These are phyloP conservation scores for Leptocoma aspasia DNA, from an alignment of 2,113 vertebrate genomes.

Conservation along the genomic window DNA sequence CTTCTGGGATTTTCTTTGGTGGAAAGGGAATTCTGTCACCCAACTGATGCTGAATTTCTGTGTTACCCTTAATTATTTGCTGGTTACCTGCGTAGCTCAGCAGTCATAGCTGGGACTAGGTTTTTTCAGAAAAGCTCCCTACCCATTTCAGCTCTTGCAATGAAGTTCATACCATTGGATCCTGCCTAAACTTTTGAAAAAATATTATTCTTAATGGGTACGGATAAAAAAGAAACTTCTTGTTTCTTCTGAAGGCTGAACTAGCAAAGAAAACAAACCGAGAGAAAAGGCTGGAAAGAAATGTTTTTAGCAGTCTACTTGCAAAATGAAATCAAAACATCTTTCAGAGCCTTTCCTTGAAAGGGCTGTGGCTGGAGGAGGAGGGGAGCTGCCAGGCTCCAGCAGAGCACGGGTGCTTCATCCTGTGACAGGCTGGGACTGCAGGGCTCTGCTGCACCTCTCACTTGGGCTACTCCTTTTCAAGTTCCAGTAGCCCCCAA, in stretches of 20 bases:
- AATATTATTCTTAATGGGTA: slow-evolving; percentile 15
- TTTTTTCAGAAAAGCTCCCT: not conserved
- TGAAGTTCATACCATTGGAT: not conserved
- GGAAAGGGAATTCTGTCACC: slow-evolving; percentile 26
- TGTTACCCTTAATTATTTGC: not conserved
- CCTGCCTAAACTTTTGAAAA: slow-evolving; percentile 3
- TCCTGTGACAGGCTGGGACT: not conserved
- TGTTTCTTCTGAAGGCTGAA: slow-evolving; percentile 5
- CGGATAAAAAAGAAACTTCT: not conserved
- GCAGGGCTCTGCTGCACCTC: not conserved
- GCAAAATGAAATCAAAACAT: slow-evolving; percentile 31
- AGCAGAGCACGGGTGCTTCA: not conserved
- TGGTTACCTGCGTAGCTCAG: not conserved
- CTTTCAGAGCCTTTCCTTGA: not conserved
- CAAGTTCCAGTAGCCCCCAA: not conserved
- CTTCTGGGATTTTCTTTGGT: slow-evolving; percentile 9
- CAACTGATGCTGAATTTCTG: not conserved
- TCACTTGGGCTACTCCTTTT: not conserved
- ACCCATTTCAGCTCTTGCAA: not conserved
- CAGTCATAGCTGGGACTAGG: not conserved
- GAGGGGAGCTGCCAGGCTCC: not conserved
- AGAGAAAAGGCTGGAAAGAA: slow-evolving; percentile 12
- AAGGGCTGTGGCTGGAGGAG: not conserved
- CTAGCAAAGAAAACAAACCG: slow-evolving; percentile 37
- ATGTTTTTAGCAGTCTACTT: slow-evolving; percentile 14